phyloP scores from a whole-genome alignment of 2,113 vertebrate genomes.

The Brachionichthys hirsutus region DNA sequence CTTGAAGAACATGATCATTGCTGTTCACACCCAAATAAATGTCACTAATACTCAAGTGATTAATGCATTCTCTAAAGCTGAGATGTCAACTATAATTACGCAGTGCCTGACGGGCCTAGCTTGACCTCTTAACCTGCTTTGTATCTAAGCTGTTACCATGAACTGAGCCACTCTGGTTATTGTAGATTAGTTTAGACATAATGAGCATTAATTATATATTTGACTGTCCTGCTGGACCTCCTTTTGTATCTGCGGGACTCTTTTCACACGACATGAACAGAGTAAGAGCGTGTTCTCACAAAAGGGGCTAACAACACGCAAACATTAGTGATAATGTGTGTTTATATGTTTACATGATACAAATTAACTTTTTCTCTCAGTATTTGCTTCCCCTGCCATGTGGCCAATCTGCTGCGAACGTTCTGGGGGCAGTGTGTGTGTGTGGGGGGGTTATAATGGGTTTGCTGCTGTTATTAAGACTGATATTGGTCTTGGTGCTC shows the following conservation, averaged over 20 bases:
- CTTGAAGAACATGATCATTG: too few species aligned
- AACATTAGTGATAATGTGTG: background rate
- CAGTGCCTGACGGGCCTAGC: background rate
- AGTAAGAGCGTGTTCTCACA: background rate
- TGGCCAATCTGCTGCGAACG: slow-evolving; percentile 9
- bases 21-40: too few species aligned
- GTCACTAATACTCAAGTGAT: too few species aligned
- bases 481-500: too few species aligned
- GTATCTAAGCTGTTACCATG: background rate
- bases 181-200: slow-evolving; percentile 35
- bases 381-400: background rate
- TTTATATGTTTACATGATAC: background rate
- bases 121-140: background rate
- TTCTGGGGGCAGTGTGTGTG: slow-evolving; percentile 17
- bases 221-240: slow-evolving; percentile 15
- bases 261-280: slow-evolving; percentile 1
- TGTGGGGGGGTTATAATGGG: slow-evolving; percentile 8
- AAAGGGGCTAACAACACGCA: background rate
- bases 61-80: too few species aligned
- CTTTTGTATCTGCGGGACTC: slow-evolving; percentile 6
- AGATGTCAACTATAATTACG: too few species aligned
- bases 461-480: too few species aligned
- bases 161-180: slow-evolving; percentile 26
- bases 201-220: slow-evolving; percentile 24
- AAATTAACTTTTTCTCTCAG: background rate